Evolutionary conservation across 2,797 vertebrate species (phyloP).

Genomic region (Manis crassicaudata): DNA sequence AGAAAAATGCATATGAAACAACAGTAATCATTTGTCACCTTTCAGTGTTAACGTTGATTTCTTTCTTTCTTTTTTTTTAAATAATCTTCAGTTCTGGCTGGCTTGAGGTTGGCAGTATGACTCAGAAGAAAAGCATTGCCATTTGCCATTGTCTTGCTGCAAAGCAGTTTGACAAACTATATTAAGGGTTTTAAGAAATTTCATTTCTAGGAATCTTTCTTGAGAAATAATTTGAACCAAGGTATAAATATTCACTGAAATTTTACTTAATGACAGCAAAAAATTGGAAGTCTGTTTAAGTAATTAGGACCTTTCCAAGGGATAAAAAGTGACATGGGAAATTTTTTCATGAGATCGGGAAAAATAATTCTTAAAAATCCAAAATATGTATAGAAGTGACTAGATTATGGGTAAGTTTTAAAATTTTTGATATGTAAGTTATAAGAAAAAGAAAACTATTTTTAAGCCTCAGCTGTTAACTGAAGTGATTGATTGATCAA

Average conservation of each 20-base stretch:
- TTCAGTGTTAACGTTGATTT: background rate
- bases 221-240: constrained; percentile 31
- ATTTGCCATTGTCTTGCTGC: background rate
- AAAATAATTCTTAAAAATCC: background rate
- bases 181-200: background rate
- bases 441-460: background rate
- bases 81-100: background rate
- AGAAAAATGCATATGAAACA: background rate
- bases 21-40: background rate
- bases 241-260: background rate
- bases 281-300: background rate
- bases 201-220: background rate
- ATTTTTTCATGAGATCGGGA: background rate
- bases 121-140: background rate
- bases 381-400: background rate
- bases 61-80: background rate
- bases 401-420: background rate
- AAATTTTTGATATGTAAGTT: background rate
- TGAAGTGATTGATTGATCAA: background rate
- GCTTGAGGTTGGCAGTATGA: background rate
- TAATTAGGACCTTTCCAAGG: background rate
- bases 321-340: background rate
- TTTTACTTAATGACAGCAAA: background rate
- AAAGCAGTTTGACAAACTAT: background rate
- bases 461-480: constrained; percentile 2